phyloP scores from a whole-genome alignment of 2,888 invertebrate genomes.

The Strigamia transsilvanica region DNA sequence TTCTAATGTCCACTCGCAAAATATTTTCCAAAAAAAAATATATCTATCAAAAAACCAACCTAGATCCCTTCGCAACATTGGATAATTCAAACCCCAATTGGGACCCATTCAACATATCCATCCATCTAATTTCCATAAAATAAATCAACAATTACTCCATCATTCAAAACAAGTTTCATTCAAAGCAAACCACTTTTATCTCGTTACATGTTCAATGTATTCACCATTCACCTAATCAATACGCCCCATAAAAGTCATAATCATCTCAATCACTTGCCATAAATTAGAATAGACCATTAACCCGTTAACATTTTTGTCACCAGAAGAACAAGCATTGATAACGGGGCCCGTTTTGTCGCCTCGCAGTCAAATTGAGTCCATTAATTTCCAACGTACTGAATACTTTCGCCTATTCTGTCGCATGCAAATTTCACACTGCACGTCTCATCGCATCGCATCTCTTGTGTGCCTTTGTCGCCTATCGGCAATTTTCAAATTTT shows the following conservation, averaged over 20 bases:
- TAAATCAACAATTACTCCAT: no score
- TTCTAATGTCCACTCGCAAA: no score
- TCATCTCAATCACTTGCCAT: not conserved
- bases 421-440: slow-evolving; percentile 9
- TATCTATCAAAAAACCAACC: no score
- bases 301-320: slow-evolving; percentile 3
- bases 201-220: not conserved
- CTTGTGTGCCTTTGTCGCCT: not conserved
- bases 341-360: not conserved
- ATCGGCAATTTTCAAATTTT: slow-evolving; percentile 27
- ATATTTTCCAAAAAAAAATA: no score
- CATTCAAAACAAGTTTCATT: not conserved
- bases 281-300: not conserved
- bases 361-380: not conserved
- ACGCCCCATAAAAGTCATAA: not conserved
- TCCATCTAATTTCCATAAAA: no score
- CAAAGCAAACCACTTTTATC: not conserved
- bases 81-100: no score
- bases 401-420: not conserved
- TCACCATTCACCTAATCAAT: not conserved
- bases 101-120: no score
- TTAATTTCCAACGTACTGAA: not conserved
- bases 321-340: not conserved
- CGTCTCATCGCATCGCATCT: not conserved
- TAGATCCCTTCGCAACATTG: no score